phyloP scores from a whole-genome alignment of 2,888 invertebrate genomes.

The Folsomia manolachei region DNA sequence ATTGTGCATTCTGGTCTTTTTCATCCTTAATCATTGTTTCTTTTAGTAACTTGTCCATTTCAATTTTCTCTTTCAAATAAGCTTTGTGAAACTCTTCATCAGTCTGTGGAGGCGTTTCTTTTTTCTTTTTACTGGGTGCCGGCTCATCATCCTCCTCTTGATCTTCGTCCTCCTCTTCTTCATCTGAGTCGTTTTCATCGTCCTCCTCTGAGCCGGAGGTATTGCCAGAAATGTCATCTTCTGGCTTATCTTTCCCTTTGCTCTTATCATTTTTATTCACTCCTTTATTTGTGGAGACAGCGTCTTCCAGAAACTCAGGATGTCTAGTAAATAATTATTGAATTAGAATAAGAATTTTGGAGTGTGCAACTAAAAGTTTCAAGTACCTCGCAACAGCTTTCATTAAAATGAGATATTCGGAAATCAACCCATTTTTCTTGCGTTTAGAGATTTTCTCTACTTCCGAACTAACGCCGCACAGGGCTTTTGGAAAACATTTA shows the following conservation, averaged over 20 bases:
- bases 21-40: constrained; percentile 23
- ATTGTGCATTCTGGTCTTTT: constrained; percentile 19
- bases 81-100: constrained; percentile 29
- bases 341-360: too few relatives aligned
- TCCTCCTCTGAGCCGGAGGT: constrained; percentile 9
- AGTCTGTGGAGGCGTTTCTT: constrained; percentile 1
- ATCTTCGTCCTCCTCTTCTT: constrained; percentile 28
- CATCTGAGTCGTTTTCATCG: constrained; percentile 25
- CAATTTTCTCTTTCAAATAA: constrained; percentile 24
- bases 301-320: constrained; percentile 28
- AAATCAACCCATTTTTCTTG: constrained; percentile 28
- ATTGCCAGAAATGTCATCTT: constrained; percentile 1
- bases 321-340: constrained; percentile 23
- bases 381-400: constrained; percentile 33
- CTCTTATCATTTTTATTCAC: background rate
- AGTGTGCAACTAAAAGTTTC: background rate
- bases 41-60: constrained; percentile 24
- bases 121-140: constrained; percentile 18
- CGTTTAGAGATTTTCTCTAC: constrained; percentile 32
- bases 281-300: background rate
- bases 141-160: constrained; percentile 12
- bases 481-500: constrained; percentile 42
- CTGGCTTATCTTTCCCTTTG: constrained; percentile 15
- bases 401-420: constrained; percentile 33
- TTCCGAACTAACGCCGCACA: constrained; percentile 34